Base-by-base conservation (phyloP, 2,113 vertebrate species). In the Ammodytes dubius region DNA sequence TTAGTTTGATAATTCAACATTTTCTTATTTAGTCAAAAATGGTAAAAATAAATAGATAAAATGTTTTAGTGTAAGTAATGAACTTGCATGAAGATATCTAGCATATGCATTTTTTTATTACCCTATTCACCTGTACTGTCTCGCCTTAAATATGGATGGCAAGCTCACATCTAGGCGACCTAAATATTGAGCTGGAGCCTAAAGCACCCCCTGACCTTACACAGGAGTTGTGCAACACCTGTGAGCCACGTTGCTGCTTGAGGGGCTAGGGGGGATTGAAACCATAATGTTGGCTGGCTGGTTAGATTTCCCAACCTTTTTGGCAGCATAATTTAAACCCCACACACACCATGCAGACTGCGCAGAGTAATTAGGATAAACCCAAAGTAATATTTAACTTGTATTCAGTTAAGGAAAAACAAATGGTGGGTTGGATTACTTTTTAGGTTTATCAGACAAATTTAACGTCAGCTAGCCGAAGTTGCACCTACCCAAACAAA, bases 151-250 rank as follows among this genome's bases (percentile, higher is more conserved):
- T 6, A 12, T 4, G 60, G 7, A 6, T 52, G 40, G 12, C 7
- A 46, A 12, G 35, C 52, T 58, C 40, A 45, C 40, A n/a, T 19
- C 6, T 8, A 15, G 8, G 6, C 17, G 68, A 43, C 54, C 6
- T 49, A 7, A 35, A 13, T 9, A 42, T 2, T 46, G 15, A 72
- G 5, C 5, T 54, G 8, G 15, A 43, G 3, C 50, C 5, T 54
- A 6, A 12, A 43, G 3, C 50, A 68, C 42, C 56, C 50, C 15
- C 13, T 40, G 10, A 40, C 7, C 45, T 5, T 19, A 7, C 1
- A 58, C 37, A 45, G 2, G 15, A 57, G 37, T 84, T 87, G 78
- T 72, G 77, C 84, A 86, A 77, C 77, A 85, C 75, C 82, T 81
- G 73, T 0, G 49, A 78, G 65, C 86, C 86, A 80, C 63, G 74